phyloP scores from a whole-genome alignment of 2,113 vertebrate genomes.

The Ariopsis seemanni region DNA sequence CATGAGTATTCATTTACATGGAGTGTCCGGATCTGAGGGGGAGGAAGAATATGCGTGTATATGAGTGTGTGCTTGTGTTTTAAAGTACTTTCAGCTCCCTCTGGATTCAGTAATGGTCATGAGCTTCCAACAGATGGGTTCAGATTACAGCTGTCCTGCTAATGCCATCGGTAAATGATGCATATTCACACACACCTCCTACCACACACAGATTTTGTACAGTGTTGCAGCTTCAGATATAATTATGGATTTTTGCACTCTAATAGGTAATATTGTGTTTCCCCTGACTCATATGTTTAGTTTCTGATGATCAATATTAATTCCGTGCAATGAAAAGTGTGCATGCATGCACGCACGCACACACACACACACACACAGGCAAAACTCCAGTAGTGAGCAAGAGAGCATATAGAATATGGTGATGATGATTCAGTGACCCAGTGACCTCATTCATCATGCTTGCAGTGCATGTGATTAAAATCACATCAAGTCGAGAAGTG shows the following conservation, averaged over 20 bases:
- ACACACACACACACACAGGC: background rate
- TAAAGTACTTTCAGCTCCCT: slow-evolving; percentile 30
- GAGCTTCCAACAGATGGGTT: slow-evolving; percentile 41
- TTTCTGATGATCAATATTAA: slow-evolving; percentile 33
- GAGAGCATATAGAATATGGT: background rate
- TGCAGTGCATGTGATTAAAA: slow-evolving; percentile 36
- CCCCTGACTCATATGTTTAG: slow-evolving; percentile 19
- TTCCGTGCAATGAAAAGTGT: slow-evolving; percentile 11
- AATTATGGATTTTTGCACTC: slow-evolving; percentile 19
- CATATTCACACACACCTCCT: background rate
- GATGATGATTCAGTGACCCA: slow-evolving; percentile 10
- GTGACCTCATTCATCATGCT: slow-evolving; percentile 17
- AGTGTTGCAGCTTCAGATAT: slow-evolving; percentile 19
- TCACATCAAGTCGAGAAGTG: slow-evolving; percentile 42
- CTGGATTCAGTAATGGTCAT: slow-evolving; percentile 29
- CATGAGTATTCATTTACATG: slow-evolving; percentile 43
- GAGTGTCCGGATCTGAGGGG: slow-evolving; percentile 4
- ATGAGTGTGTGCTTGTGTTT: slow-evolving; percentile 30
- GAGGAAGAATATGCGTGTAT: slow-evolving; percentile 15
- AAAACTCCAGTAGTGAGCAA: background rate
- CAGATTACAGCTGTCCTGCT: slow-evolving; percentile 40
- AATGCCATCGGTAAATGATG: slow-evolving; percentile 46
- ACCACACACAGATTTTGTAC: slow-evolving; percentile 7
- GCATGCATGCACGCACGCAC: background rate
- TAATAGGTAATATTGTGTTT: slow-evolving; percentile 33